These are phyloP conservation scores for Gallinago solitaria DNA, from an alignment of 2,797 vertebrate species.

Conservation along the genomic window DNA sequence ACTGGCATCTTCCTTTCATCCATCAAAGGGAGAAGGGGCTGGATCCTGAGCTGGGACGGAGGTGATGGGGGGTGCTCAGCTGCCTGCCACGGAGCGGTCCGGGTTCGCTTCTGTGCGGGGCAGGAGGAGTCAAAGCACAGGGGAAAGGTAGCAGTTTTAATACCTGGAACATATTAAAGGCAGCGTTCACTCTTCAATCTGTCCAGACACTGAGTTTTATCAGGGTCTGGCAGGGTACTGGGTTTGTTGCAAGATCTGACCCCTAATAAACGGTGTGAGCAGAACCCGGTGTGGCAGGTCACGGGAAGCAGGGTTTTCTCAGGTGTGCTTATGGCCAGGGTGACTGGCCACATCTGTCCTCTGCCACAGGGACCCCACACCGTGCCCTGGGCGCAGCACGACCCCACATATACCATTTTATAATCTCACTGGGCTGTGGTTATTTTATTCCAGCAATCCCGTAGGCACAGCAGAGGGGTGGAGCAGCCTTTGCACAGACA, in stretches of 20 bases:
- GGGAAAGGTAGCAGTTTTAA: neutral
- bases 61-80: neutral
- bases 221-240: neutral
- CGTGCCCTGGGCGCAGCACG: neutral
- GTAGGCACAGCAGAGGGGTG: neutral
- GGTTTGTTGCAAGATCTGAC: neutral
- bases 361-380: fast-evolving
- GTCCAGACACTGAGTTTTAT: neutral
- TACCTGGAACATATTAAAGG: neutral
- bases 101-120: neutral
- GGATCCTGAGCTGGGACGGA: fast-evolving
- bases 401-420: neutral
- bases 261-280: neutral
- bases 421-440: neutral
- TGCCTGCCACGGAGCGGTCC: fast-evolving
- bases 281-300: neutral
- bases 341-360: neutral
- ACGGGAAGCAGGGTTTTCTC: neutral
- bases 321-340: neutral
- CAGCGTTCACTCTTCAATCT: neutral
- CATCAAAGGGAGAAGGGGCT: neutral
- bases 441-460: neutral
- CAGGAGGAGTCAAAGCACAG: neutral
- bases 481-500: neutral
- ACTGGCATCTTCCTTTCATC: neutral